Evolutionary conservation across 2,888 invertebrate species (phyloP), one percentile per base, ranked within the genome.

Genomic region (Cephus sareptanus): DNA sequence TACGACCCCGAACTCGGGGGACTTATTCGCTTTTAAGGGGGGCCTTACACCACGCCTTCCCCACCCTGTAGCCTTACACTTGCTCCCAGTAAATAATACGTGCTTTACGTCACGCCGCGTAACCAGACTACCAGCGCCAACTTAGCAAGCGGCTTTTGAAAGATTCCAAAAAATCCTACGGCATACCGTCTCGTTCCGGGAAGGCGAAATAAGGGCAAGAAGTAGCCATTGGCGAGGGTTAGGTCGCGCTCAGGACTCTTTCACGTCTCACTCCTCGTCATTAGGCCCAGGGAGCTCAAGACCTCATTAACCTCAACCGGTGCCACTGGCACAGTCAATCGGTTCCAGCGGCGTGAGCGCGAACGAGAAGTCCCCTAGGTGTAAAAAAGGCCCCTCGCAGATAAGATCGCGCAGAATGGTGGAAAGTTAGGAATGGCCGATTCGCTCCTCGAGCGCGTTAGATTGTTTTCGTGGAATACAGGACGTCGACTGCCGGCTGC

Each of bases 141-240:
- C 70, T 85, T 79, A 81, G 70, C 71, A 80, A 74, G 77, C 74
- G 73, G 71, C 75, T 75, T 75, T 81, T 80, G 85, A 84, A 81
- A 85, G 83, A 83, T 81, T 83, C 80, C 82, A 80, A 87, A 87
- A 86, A 87, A 83, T 81, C 82, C 83, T 80, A 80, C 81, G 81
- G 81, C 84, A 80, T 84, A 84, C 82, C 81, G 82, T 76, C 79
- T 82, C 79, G 79, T 84, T 84, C 81, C 82, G 81, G 81, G 85
- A 86, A 83, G 81, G 79, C 80, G 82, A 87, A 85, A 87, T 87
- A 84, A 86, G 85, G 84, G 85, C 85, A 86, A 86, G 85, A 84
- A 84, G 84, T 81, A 79, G 73, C 80, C 80, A 80, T 82, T 80
- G 80, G 69, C 78, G 15, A 40, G 40, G 40, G 15, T 40, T 40